These are phyloP conservation scores for Dendrolimus kikuchii DNA, from an alignment of 1,140 invertebrate species.

Conservation along the genomic window DNA sequence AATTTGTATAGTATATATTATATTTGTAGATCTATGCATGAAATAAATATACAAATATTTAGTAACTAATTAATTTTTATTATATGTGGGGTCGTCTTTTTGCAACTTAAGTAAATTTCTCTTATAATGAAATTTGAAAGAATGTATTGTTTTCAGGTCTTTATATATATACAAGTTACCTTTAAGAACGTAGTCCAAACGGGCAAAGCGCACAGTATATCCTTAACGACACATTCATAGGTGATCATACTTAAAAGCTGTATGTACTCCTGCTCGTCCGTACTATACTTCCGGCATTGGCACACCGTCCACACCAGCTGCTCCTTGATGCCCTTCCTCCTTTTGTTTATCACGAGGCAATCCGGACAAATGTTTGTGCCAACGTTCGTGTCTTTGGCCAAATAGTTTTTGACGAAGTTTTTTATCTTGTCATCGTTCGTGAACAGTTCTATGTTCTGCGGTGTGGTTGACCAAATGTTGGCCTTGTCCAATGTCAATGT, in stretches of 20 bases:
- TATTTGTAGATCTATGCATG: no score
- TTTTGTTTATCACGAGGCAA: conserved; percentile 30
- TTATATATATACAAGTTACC: conserved; percentile 73
- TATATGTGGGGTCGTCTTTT: no score
- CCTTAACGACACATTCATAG: conserved; percentile 90
- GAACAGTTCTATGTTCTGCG: conserved; percentile 77
- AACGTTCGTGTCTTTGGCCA: conserved; percentile 41
- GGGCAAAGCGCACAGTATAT: conserved; percentile 86
- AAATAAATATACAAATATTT: no score
- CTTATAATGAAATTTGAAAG: no score
- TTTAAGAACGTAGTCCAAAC: conserved; percentile 82
- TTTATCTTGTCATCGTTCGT: conserved; percentile 77
- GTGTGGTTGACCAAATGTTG: conserved; percentile 77
- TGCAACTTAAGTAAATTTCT: no score
- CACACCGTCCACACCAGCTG: conserved; percentile 24
- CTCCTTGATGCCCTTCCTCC: conserved; percentile 28
- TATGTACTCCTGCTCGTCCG: conserved; percentile 67
- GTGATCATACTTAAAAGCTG: conserved; percentile 83
- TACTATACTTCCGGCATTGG: conserved; percentile 29
- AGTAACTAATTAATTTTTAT: no score
- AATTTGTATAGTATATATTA: no score
- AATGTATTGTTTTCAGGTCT: no score
- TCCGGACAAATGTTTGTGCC: conserved; percentile 33
- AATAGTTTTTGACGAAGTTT: conserved; percentile 79
- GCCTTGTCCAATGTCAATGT: conserved; percentile 86